Percentiles rank a stretch among this genome's conserved stretches.
Conservation (phyloP, 1,140 invertebrate genomes). For the Trichoplusia ni region DNA sequence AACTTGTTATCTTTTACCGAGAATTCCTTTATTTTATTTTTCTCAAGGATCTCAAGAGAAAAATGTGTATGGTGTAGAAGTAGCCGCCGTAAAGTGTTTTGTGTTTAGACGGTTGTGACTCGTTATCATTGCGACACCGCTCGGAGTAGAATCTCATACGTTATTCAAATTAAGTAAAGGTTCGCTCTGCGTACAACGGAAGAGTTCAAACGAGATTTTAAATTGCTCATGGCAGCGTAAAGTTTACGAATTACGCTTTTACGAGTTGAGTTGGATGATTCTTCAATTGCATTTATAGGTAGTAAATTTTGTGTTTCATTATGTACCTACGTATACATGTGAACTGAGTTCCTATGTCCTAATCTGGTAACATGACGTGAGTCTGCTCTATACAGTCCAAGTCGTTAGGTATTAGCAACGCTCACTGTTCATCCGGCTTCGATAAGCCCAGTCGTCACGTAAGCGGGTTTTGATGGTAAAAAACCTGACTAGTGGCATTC, state of each 20-base stretch:
- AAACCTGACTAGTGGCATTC: conserved; percentile 74
- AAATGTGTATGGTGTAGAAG: conserved; percentile 20
- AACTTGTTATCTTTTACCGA: conserved; percentile 70
- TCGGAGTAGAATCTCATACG: conserved; percentile 17
- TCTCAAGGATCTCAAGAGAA: conserved; percentile 37
- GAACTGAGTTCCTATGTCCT: conserved; percentile 3
- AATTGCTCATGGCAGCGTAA: conserved; percentile 9
- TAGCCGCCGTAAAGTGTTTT: conserved; percentile 15
- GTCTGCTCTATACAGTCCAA: conserved; percentile 22
- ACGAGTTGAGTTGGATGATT: not conserved
- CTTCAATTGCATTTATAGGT: conserved; percentile 4
- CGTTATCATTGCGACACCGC: conserved; percentile 17
- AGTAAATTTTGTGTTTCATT: conserved; percentile 12
- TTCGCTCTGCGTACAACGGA: not conserved
- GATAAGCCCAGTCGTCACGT: conserved; percentile 61
- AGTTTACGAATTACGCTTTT: not conserved
- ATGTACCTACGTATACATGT: conserved; percentile 20
- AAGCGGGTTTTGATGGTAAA: conserved; percentile 67
- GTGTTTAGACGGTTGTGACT: conserved; percentile 10
- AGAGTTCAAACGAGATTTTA: conserved; percentile 16
- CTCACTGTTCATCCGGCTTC: conserved; percentile 64
- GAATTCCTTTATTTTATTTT: conserved; percentile 65
- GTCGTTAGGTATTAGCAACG: conserved; percentile 50
- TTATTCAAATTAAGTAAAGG: conserved; percentile 24
- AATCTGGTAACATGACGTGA: conserved; percentile 1